A percentile compares a stretch with the other conserved stretches of the same genome.
These are phyloP conservation scores for Eclectus roratus DNA, from an alignment of 2,113 vertebrate genomes.

Conservation along the genomic window DNA sequence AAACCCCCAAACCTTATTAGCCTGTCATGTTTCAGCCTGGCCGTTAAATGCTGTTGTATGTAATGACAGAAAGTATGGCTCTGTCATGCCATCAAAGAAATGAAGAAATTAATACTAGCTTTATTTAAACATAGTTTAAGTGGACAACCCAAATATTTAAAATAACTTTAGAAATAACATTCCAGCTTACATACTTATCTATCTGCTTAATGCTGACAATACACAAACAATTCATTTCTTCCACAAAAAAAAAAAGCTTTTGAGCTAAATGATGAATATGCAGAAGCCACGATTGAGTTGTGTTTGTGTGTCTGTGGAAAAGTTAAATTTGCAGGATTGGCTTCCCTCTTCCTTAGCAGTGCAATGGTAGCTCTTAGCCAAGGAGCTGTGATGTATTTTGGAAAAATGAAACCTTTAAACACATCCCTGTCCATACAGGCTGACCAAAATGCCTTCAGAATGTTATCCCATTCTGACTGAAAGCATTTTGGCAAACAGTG, in stretches of 20 bases:
- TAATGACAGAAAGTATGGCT: background rate
- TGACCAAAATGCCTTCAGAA: background rate
- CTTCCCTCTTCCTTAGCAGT: background rate
- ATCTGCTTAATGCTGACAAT: background rate
- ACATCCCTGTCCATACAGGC: background rate
- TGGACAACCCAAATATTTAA: slow-evolving; percentile 29
- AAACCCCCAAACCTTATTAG: background rate
- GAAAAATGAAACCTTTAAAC: background rate
- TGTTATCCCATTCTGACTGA: background rate
- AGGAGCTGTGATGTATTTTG: background rate
- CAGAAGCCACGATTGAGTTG: background rate
- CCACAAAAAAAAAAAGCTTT: background rate
- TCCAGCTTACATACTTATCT: background rate
- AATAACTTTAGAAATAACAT: slow-evolving; percentile 5
- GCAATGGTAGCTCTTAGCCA: background rate
- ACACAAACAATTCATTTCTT: background rate
- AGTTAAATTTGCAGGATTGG: background rate
- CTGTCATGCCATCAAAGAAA: background rate
- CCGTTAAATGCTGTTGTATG: background rate
- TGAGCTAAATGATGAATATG: background rate
- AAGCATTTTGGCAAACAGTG: background rate
- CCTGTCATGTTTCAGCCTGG: background rate
- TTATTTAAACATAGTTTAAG: slow-evolving; percentile 20
- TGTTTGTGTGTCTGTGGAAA: background rate
- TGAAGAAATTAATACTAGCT: background rate